Base-by-base conservation (phyloP, 2,113 vertebrate genomes). In the Syngnathoides biaculeatus region DNA sequence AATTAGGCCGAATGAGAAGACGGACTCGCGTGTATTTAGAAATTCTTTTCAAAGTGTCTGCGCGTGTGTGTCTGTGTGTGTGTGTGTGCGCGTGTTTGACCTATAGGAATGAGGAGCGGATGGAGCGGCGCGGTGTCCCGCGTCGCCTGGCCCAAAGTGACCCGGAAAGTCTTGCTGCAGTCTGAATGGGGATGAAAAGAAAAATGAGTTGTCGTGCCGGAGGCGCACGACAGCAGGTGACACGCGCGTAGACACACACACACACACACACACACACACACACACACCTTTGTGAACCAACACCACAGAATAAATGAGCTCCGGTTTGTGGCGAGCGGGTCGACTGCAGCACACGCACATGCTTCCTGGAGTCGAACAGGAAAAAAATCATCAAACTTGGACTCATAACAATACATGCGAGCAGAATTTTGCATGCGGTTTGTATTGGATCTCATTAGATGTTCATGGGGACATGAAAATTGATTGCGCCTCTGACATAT, bases 291-390 rank as follows among this genome's bases (percentile, higher is more conserved):
- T 95, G 89, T 98, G 95, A 65, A 98, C 86, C 73, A 95, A 93
- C 68, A 93, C 88, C 9, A 96, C 74, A 0, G 92, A 92, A 86
- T 98, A 99, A 0, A 74, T 86, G 63, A 94, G 64, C 74, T 94
- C 92, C 52, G 89, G 83, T 67, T 78, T 74, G 72, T 74, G 84
- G 64, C 70, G 71, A 35, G 83, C 71, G 30, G 89, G 83, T 0
- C 89, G 90, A 79, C 91, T 93, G 79, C 89, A 95, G 90, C 95
- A 98, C 22, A 96, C 84, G 81, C 94, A 97, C 78, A 98, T 87
- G 72, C 94, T 93, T 80, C 97, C 96, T 98, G 78, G 73, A 76
- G 72, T 2, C 15, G 66, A 68, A 74, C 14, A 39, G n/a, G n/a
- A n/a, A n/a, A 39, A 1, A 69, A 12, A 26, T 20, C 20, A 22